These are phyloP conservation scores for Therioaphis trifolii DNA, from an alignment of 2,888 invertebrate genomes.

Conservation along the genomic window DNA sequence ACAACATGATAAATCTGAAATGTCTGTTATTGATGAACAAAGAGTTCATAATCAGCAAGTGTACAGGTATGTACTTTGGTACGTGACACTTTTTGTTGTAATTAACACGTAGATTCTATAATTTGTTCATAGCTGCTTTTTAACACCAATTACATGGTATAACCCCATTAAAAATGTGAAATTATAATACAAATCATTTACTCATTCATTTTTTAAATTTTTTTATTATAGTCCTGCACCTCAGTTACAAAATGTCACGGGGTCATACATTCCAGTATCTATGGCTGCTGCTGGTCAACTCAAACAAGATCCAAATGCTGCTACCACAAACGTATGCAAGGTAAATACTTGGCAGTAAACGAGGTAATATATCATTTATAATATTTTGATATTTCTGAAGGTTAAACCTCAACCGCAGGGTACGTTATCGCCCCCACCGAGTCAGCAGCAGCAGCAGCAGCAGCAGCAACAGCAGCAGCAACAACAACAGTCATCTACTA, in stretches of 20 bases:
- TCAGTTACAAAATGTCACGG: conserved; percentile 55
- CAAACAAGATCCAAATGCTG: conserved; percentile 65
- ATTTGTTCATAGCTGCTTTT: conserved; percentile 39
- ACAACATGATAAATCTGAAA: conserved; percentile 58
- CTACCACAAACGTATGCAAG: conserved; percentile 67
- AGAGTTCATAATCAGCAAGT: conserved; percentile 62
- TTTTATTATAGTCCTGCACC: conserved; percentile 51
- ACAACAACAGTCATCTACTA: conserved; percentile 44
- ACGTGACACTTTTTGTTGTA: conserved; percentile 61
- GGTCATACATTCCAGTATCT: conserved; percentile 57
- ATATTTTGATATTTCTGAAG: conserved; percentile 61
- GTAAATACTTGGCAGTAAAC: conserved; percentile 63
- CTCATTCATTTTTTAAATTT: conserved; percentile 1
- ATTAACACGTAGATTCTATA: conserved; percentile 52
- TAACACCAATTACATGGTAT: conserved; percentile 37
- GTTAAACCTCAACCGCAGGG: conserved; percentile 63
- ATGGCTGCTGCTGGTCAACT: conserved; percentile 63
- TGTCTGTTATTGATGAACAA: conserved; percentile 59
- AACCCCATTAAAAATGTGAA: conserved; percentile 3
- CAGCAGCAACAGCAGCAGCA: conserved; percentile 8
- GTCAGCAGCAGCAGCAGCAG: conserved; percentile 40
- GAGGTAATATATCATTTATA: conserved; percentile 55
- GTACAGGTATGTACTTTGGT: conserved; percentile 63
- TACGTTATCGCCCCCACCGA: conserved; percentile 55
- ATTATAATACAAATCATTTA: neutral